Conservation (phyloP, 2,113 vertebrate species). For the Toxostoma redivivum region DNA sequence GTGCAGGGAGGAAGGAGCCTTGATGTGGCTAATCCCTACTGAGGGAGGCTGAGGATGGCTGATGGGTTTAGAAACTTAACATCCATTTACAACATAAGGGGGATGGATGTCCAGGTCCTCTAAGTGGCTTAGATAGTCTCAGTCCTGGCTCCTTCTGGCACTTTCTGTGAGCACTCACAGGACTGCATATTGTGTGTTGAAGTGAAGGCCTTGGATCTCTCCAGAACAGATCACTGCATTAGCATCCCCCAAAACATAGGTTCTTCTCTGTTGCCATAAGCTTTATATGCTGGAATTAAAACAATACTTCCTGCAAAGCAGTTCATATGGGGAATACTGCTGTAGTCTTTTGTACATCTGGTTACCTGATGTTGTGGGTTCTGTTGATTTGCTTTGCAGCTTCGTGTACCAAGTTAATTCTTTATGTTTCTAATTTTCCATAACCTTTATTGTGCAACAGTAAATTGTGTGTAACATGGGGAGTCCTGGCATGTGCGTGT, state of each 20-base stretch:
- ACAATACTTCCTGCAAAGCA: neutral
- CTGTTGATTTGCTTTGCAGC: neutral
- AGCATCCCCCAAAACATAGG: neutral
- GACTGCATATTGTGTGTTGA: neutral
- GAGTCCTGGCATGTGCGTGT: neutral
- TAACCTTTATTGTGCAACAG: neutral
- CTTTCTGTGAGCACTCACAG: neutral
- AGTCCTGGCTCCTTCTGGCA: neutral
- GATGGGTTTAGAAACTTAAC: neutral
- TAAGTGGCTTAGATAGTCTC: neutral
- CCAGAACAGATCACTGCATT: neutral
- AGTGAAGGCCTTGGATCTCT: neutral
- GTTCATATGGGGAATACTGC: neutral
- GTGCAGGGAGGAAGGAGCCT: neutral
- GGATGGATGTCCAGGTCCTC: neutral
- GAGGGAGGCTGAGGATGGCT: neutral
- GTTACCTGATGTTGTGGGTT: neutral
- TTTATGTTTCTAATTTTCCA: constrained; percentile 35
- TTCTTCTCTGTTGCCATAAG: neutral
- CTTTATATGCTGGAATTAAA: neutral
- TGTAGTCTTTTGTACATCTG: neutral
- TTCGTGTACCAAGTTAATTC: neutral
- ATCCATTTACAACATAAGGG: neutral
- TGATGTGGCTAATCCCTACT: neutral
- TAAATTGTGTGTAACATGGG: neutral